Evolutionary conservation across 2,797 vertebrate genomes (phyloP).

Genomic region (Oryzias sinensis): DNA sequence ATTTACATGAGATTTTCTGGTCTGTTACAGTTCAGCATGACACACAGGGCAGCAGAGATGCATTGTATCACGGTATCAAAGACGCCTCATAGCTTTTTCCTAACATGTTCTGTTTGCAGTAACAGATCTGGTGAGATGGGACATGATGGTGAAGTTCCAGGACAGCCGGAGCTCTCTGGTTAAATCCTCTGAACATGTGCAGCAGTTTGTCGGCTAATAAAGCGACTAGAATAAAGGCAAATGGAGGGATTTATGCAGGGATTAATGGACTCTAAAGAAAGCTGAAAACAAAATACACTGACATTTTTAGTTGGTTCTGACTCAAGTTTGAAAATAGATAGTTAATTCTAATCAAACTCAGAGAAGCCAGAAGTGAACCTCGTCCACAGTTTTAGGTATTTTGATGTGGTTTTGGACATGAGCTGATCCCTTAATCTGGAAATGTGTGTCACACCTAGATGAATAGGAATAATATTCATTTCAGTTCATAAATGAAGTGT

Average conservation of each 20-base stretch:
- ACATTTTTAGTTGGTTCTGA: constrained; percentile 2
- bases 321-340: background rate
- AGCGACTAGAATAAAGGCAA: constrained; percentile 22
- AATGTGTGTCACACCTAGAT: too few species aligned
- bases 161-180: constrained; percentile 6
- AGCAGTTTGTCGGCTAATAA: constrained; percentile 31
- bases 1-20: too few species aligned
- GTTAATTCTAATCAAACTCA: background rate
- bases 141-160: constrained; percentile 4
- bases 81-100: too few species aligned
- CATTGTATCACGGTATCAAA: too few species aligned
- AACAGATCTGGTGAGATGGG: constrained; percentile 8
- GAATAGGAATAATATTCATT: too few species aligned
- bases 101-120: constrained; percentile 8
- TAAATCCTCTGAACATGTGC: constrained; percentile 8
- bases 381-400: too few species aligned
- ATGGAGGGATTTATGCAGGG: constrained; percentile 9
- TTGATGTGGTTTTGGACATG: too few species aligned
- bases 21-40: too few species aligned
- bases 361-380: background rate
- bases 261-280: constrained; percentile 25
- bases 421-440: too few species aligned
- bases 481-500: too few species aligned
- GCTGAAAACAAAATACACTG: constrained; percentile 16
- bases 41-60: too few species aligned